These are phyloP conservation scores for Pterois miles DNA, from an alignment of 2,797 vertebrate species.

Conservation along the genomic window DNA sequence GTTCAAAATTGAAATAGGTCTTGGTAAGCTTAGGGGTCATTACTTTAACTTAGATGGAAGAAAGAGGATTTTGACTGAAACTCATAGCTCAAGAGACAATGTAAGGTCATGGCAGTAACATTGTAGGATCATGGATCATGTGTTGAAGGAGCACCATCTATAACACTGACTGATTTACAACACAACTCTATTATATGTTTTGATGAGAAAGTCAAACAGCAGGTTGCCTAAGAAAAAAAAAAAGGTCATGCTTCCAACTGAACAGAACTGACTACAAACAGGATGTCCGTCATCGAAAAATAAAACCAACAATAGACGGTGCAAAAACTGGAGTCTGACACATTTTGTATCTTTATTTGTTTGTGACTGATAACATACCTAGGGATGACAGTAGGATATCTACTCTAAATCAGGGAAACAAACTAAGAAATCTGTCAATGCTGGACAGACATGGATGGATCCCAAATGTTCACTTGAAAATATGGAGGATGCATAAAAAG, in stretches of 20 bases:
- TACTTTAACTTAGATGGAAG: conserved; percentile 63
- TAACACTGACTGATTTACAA: conserved; percentile 6
- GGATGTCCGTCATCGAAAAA: neutral
- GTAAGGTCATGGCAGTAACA: conserved; percentile 54
- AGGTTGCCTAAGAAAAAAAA: neutral
- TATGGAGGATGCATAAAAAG: conserved; percentile 1
- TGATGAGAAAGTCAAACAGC: neutral
- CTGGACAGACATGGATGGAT: neutral
- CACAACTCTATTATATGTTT: neutral
- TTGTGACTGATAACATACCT: neutral
- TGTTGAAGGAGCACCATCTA: neutral
- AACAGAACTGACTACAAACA: neutral
- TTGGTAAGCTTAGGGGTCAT: conserved; percentile 49
- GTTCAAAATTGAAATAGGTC: conserved; percentile 45
- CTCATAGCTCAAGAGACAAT: conserved; percentile 58
- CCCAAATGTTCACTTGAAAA: neutral
- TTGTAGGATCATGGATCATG: conserved; percentile 1
- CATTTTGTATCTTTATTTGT: neutral
- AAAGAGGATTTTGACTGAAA: conserved; percentile 53
- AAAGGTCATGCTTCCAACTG: neutral
- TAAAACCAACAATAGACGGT: neutral
- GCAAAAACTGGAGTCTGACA: neutral
- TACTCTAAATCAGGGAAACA: neutral
- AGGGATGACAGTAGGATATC: neutral
- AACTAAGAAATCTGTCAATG: neutral